Evolutionary conservation across 1,140 invertebrate species (phyloP), one percentile per base, ranked within the genome.

Genomic region (Varroa destructor): DNA sequence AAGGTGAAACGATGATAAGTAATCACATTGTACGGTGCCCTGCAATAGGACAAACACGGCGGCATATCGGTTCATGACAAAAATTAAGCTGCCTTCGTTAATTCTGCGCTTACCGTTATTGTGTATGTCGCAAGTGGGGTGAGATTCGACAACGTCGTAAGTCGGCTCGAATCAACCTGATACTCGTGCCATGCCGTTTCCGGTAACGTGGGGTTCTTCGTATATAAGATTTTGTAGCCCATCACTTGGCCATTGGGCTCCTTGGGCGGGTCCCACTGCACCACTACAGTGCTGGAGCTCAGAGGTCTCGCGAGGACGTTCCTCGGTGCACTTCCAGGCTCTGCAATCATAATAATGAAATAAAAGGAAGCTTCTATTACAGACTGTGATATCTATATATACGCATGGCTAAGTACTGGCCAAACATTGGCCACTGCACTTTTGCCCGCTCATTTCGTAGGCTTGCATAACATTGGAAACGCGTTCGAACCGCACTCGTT

Each of bases 191-290:
- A 97, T 10, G 88, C 88, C 46, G 89, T 86, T 81, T 94, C 87
- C 3, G 87, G 86, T 61, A 90, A 85, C 75, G 88, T 86, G 37
- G 91, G 86, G 77, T 92, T 89, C 75, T 87, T 88, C 6, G 93
- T 96, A 82, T 94, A 98, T 80, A 91, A 97, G 71, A 98, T 90
- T 83, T 95, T 97, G 84, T 98, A 98, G 74, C 91, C 93, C 81
- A 89, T 92, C 72, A 98, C 90, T 86, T 93, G 88, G 75, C 94
- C 95, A 81, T 97, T 97, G 25, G 93, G 91, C 75, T 89, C 93
- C 79, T 95, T 91, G 37, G 94, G 94, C 78, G 93, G 91, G 77
- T 93, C 89, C 95, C 95, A 99, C 77, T 94, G 90, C 76, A 99
- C 93, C 0, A 88, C 87, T 86, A 98, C 91, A 25, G 93, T 97